Evolutionary conservation across 1,140 invertebrate genomes (phyloP).

Genomic region (Acromyrmex heyeri): DNA sequence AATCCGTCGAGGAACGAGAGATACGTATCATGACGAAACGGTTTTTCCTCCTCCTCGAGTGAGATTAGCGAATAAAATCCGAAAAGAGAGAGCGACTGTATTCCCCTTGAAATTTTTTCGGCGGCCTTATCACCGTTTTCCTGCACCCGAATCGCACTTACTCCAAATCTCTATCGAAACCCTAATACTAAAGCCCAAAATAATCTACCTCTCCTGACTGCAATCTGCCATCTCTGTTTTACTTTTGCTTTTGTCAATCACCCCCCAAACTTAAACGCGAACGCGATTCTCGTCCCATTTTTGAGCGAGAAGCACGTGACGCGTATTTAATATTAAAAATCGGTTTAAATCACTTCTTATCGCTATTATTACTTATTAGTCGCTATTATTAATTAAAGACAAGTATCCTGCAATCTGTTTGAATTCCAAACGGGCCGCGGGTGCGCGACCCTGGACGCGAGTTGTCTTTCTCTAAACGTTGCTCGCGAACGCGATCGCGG

Average conservation of each 20-base stretch:
- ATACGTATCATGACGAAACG: neutral
- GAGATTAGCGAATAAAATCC: neutral
- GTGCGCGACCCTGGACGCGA: constrained; percentile 21
- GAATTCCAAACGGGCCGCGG: constrained; percentile 53
- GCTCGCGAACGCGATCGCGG: constrained; percentile 45
- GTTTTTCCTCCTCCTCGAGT: neutral
- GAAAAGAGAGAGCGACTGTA: neutral
- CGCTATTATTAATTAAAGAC: constrained; percentile 65
- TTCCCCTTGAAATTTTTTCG: constrained; percentile 11
- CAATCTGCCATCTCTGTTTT: constrained; percentile 60
- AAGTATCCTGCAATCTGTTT: constrained; percentile 68
- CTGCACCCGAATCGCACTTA: constrained; percentile 57
- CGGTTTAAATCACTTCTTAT: constrained; percentile 63
- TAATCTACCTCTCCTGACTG: constrained; percentile 72
- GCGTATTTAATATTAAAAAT: constrained; percentile 33
- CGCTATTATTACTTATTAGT: constrained; percentile 71
- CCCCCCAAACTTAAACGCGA: constrained; percentile 25
- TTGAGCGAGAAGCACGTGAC: constrained; percentile 12
- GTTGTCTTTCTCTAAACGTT: constrained; percentile 37
- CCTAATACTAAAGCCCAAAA: constrained; percentile 86
- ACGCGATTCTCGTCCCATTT: constrained; percentile 42
- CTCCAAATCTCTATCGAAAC: constrained; percentile 62
- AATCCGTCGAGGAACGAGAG: neutral
- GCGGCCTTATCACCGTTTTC: constrained; percentile 67
- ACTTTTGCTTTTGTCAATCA: constrained; percentile 36